These are phyloP conservation scores for Microplitis mediator DNA, from an alignment of 1,140 invertebrate species.

Conservation along the genomic window DNA sequence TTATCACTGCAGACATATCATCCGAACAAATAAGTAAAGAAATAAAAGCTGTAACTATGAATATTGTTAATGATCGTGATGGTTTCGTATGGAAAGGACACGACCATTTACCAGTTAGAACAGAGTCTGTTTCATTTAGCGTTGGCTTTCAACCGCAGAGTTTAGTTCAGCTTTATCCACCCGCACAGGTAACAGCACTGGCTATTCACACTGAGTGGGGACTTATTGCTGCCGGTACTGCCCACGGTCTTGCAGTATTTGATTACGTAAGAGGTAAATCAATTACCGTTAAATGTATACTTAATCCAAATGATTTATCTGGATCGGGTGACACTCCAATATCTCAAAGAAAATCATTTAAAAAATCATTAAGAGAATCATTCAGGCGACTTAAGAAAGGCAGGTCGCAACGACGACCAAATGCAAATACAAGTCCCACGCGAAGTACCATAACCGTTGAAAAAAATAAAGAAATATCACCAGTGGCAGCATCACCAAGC, in stretches of 20 bases:
- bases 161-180: slow-evolving; percentile 88
- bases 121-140: slow-evolving; percentile 62
- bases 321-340: slow-evolving; percentile 92
- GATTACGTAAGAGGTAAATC: slow-evolving; percentile 81
- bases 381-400: slow-evolving; percentile 90
- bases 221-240: slow-evolving; percentile 89
- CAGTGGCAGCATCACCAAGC: slow-evolving; percentile 55
- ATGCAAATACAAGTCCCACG: slow-evolving; percentile 54
- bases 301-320: slow-evolving; percentile 89
- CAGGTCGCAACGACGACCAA: slow-evolving; percentile 74
- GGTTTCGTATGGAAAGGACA: slow-evolving; percentile 99
- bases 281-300: slow-evolving; percentile 86
- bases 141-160: slow-evolving; percentile 78
- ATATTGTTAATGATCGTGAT: slow-evolving; percentile 90
- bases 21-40: slow-evolving; percentile 67
- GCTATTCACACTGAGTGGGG: slow-evolving; percentile 90
- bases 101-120: slow-evolving; percentile 74
- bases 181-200: slow-evolving; percentile 89
- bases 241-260: slow-evolving; percentile 90
- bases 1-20: slow-evolving; percentile 81
- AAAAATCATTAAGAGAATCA: slow-evolving; percentile 94
- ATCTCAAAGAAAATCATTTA: slow-evolving; percentile 93
- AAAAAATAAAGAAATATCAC: slow-evolving; percentile 56
- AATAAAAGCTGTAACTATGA: slow-evolving; percentile 74
- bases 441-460: slow-evolving; percentile 51